These are phyloP conservation scores for Candoia aspera DNA, from an alignment of 2,113 vertebrate species.

Conservation along the genomic window DNA sequence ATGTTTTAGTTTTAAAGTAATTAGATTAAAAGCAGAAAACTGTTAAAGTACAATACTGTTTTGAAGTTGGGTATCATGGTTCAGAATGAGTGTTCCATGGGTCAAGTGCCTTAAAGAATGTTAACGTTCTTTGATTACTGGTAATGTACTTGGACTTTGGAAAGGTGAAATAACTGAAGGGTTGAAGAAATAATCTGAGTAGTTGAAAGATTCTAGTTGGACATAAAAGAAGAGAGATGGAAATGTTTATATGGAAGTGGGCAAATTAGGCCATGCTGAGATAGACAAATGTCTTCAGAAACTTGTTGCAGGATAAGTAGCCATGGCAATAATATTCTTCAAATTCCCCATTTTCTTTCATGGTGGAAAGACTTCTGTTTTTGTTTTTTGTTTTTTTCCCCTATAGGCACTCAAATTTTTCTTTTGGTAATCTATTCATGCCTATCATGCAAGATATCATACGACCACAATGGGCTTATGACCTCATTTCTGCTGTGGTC, in stretches of 20 bases:
- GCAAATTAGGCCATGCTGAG: background rate
- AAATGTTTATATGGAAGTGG: background rate
- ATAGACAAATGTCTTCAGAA: background rate
- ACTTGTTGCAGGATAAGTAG: background rate
- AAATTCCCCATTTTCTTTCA: background rate
- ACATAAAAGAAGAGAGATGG: background rate
- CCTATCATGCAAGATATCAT: background rate
- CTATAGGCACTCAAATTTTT: background rate
- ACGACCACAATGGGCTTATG: no score
- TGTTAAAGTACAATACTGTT: conserved; percentile 16
- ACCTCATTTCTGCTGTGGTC: no score
- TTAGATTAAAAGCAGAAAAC: conserved; percentile 37
- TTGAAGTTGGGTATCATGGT: background rate
- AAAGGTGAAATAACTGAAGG: background rate
- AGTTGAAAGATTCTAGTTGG: background rate
- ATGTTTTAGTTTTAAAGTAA: conserved; percentile 42
- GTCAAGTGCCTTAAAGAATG: background rate
- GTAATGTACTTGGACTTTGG: background rate
- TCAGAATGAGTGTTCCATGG: background rate
- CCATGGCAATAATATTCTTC: background rate
- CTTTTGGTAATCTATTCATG: background rate
- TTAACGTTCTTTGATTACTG: background rate
- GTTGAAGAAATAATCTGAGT: background rate
- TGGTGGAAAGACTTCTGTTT: background rate
- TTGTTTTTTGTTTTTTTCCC: background rate